phyloP scores from a whole-genome alignment of 2,113 vertebrate genomes.

The Toxotes jaculatrix region DNA sequence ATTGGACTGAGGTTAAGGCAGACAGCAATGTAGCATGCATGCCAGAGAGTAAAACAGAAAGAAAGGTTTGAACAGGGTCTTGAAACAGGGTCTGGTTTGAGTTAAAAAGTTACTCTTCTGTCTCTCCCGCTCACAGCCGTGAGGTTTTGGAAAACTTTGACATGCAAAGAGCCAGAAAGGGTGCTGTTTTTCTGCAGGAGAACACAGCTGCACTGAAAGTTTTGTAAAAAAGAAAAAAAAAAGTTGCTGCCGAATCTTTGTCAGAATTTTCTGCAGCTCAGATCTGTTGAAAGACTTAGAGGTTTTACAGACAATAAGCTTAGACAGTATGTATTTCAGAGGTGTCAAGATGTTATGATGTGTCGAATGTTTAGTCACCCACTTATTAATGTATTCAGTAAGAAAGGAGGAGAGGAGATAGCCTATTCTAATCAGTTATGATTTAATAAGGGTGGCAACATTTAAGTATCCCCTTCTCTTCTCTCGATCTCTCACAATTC shows the following conservation, averaged over 20 bases:
- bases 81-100: conserved; percentile 53
- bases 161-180: conserved; percentile 9
- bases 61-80: background rate
- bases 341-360: background rate
- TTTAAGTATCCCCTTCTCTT: background rate
- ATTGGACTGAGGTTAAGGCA: background rate
- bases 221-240: background rate
- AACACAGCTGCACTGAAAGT: conserved; percentile 3
- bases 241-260: background rate
- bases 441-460: background rate
- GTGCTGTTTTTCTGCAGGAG: background rate
- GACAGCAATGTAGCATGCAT: background rate
- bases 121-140: conserved; percentile 9
- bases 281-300: background rate
- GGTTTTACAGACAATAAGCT: background rate
- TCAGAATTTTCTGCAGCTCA: background rate
- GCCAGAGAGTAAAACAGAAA: background rate
- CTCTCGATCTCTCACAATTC: background rate
- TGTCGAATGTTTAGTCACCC: background rate
- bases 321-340: background rate
- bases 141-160: conserved; percentile 36
- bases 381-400: background rate
- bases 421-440: background rate
- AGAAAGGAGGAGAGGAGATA: background rate
- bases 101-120: conserved; percentile 48